Evolutionary conservation across 2,797 vertebrate genomes (phyloP), one percentile per base, ranked within the genome.

Genomic region (Alfaro cultratus): DNA sequence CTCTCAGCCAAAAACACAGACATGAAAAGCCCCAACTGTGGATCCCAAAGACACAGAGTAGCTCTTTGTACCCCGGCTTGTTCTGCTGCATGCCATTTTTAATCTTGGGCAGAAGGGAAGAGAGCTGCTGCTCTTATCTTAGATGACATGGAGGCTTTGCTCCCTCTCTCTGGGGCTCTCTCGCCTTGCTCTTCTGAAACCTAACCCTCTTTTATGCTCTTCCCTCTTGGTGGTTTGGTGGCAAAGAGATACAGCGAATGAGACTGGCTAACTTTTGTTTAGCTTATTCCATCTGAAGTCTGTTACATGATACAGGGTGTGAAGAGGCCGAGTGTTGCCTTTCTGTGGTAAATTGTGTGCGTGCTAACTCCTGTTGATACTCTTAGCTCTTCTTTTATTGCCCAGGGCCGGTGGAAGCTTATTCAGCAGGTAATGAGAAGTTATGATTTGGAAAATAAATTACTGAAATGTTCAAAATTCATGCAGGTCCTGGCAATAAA

Each of bases 121-220:
- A 83, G 87, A 81, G 88, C 85, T 81, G 83, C 91, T 88, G 85
- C 84, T 93, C 92, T 95, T 92, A 93, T 95, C 93, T 93, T 80
- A 87, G 89, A 91, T 90, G 92, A 92, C 94, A 93, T 83, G 89
- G 88, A 89, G 90, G 88, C 89, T 93, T 91, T 91, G 83, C 91
- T 86, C 83, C 77, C 87, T 43, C 83, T 87, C 85, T 55, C 87
- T 81, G 76, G 78, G 72, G 71, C 81, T 84, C 89, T 89, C 78
- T 93, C 89, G 85, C 89, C 89, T 89, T 39, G 57, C 76, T 87
- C 85, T 83, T 87, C 88, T 90, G 87, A 91, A 91, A 86, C 89
- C 77, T 84, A 87, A 83, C 80, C 85, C 85, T 82, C 91, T 93
- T 90, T 94, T 90, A 92, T 88, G 90, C 89, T 72, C 82, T 77